phyloP scores from a whole-genome alignment of 2,797 vertebrate species.

The Buceros bicornis region DNA sequence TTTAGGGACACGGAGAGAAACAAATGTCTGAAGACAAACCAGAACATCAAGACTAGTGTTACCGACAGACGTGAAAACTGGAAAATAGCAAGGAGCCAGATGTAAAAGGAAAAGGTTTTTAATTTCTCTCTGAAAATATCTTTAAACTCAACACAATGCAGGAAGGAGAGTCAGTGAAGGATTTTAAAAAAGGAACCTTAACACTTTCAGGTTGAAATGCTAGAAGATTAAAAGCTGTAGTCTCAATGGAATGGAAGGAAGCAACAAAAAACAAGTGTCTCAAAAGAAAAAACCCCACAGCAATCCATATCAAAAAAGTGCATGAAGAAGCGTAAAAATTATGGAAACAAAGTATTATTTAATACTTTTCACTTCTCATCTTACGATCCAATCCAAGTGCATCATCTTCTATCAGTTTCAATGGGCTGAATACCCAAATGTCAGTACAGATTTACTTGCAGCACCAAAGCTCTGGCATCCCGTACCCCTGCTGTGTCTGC shows the following conservation, averaged over 20 bases:
- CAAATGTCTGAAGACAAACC: not conserved
- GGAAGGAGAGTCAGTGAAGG: not conserved
- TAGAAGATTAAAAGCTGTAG: not conserved
- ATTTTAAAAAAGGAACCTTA: not conserved
- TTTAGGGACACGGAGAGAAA: not conserved
- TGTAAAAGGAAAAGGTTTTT: not conserved
- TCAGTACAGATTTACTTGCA: not conserved
- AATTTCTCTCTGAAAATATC: not conserved
- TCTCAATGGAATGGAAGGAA: not conserved
- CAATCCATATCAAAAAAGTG: not conserved
- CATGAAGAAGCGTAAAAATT: not conserved
- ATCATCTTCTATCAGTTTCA: not conserved
- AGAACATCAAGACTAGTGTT: not conserved
- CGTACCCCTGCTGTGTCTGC: not conserved
- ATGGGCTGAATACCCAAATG: not conserved
- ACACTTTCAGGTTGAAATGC: not conserved
- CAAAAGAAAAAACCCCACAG: not conserved
- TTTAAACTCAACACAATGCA: not conserved
- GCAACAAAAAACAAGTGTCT: not conserved
- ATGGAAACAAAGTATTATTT: not conserved
- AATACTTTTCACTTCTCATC: not conserved
- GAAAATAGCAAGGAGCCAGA: not conserved
- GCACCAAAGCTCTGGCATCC: not conserved
- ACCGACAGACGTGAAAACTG: not conserved
- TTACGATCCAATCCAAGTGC: not conserved